phyloP scores from a whole-genome alignment of 2,113 vertebrate genomes.

The Trochalopteron elliotii region DNA sequence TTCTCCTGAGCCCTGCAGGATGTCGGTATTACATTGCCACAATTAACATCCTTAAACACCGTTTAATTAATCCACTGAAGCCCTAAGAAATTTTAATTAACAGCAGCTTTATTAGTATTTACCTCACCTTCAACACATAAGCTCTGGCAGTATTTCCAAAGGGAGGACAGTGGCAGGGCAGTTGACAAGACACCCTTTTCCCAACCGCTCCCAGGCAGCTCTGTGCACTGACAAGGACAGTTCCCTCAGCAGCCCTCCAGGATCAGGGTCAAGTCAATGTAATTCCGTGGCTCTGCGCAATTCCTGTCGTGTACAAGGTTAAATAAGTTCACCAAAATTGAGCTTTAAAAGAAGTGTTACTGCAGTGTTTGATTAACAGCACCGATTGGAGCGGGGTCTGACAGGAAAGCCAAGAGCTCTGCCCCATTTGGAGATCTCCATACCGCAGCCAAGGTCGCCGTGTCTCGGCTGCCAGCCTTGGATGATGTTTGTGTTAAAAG shows the following conservation, averaged over 20 bases:
- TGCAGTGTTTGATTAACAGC: background rate
- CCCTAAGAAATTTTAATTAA: conserved; percentile 24
- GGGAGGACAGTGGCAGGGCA: background rate
- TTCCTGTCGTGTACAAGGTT: background rate
- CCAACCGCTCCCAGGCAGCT: background rate
- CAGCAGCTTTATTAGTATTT: conserved; percentile 14
- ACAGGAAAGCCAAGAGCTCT: background rate
- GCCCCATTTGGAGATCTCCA: background rate
- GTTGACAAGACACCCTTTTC: background rate
- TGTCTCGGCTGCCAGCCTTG: conserved; percentile 15
- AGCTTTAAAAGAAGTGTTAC: background rate
- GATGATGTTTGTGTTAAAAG: background rate
- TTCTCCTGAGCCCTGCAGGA: background rate
- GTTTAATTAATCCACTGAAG: conserved; percentile 26
- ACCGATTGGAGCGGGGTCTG: background rate
- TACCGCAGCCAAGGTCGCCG: background rate
- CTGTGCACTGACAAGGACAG: background rate
- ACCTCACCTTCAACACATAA: background rate
- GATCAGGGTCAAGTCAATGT: conserved; percentile 1
- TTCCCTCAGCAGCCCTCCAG: background rate
- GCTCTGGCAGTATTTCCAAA: background rate
- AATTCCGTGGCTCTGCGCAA: background rate
- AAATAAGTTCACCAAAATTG: background rate
- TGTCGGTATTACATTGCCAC: background rate
- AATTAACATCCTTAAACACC: background rate